Conservation (phyloP, 2,113 vertebrate species). For the Chloropsis cyanopogon region DNA sequence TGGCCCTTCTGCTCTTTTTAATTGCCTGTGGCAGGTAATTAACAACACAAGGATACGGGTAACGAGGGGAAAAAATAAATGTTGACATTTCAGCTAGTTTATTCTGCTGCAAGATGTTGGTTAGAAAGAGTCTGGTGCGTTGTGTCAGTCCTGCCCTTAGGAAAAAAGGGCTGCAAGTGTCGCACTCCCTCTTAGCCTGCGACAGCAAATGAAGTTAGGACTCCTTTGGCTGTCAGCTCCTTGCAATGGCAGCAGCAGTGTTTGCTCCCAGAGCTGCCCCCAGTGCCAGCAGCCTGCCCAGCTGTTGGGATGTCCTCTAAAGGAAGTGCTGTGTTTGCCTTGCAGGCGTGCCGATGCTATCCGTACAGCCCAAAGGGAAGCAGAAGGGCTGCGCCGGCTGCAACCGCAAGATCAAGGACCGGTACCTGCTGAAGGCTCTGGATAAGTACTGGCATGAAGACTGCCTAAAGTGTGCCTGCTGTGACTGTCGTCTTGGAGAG, state of each 20-base stretch:
- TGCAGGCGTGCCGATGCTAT: slow-evolving; percentile 96
- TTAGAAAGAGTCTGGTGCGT: not conserved
- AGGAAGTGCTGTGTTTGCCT: slow-evolving; percentile 65
- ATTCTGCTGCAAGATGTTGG: not conserved
- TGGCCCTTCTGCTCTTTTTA: not conserved
- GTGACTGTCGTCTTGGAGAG: slow-evolving; percentile 98
- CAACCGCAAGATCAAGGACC: slow-evolving; percentile 99
- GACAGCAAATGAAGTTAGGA: not conserved
- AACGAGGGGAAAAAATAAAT: not conserved
- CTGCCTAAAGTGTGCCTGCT: slow-evolving; percentile 99
- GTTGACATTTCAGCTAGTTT: not conserved
- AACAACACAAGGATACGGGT: not conserved
- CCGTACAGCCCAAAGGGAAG: slow-evolving; percentile 98
- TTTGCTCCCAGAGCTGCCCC: not conserved
- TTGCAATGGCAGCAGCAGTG: not conserved
- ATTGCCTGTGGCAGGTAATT: not conserved
- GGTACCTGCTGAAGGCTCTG: slow-evolving; percentile 98
- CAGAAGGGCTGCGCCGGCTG: slow-evolving; percentile 99
- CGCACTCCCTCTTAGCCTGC: not conserved
- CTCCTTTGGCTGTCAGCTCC: not conserved
- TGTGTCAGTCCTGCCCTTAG: not conserved
- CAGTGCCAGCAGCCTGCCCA: not conserved
- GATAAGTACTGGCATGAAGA: slow-evolving; percentile 99
- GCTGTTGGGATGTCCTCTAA: not conserved
- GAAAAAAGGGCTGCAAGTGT: not conserved